A percentile compares a stretch with the other conserved stretches of the same genome.
These are phyloP conservation scores for Acrossocheilus wenchowensis DNA, from an alignment of 2,797 vertebrate species.

Conservation along the genomic window DNA sequence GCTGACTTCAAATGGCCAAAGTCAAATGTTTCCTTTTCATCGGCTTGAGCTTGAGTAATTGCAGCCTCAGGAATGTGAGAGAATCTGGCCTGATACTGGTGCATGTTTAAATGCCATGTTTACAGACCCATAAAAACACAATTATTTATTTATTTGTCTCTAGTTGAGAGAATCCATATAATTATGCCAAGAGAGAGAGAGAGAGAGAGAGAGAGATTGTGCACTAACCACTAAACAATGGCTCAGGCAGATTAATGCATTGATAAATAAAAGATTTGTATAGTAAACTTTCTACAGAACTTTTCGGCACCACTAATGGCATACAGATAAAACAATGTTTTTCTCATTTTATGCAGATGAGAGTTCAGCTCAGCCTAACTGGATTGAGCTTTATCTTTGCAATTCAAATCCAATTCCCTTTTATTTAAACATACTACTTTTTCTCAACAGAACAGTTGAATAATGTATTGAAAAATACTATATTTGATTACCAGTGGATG, in stretches of 20 bases:
- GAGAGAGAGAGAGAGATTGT: neutral
- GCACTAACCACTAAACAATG: neutral
- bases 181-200: neutral
- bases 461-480: slow-evolving; percentile 73
- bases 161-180: neutral
- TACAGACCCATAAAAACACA: neutral
- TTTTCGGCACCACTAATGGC: slow-evolving; percentile 14
- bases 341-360: slow-evolving; percentile 21
- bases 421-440: slow-evolving; percentile 75
- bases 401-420: slow-evolving; percentile 72
- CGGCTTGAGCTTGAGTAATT: slow-evolving; percentile 1
- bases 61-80: neutral
- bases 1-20: slow-evolving; percentile 18
- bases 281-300: neutral
- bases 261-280: neutral
- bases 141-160: neutral
- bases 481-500: slow-evolving; percentile 76
- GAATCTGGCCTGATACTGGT: neutral
- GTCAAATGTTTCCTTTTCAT: slow-evolving; percentile 30
- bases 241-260: neutral
- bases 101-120: neutral
- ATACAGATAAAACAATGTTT: slow-evolving; percentile 19
- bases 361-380: neutral
- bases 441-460: slow-evolving; percentile 67
- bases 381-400: slow-evolving; percentile 53